These are phyloP conservation scores for Xerus rutilus DNA, from an alignment of 2,797 vertebrate species.

Conservation along the genomic window DNA sequence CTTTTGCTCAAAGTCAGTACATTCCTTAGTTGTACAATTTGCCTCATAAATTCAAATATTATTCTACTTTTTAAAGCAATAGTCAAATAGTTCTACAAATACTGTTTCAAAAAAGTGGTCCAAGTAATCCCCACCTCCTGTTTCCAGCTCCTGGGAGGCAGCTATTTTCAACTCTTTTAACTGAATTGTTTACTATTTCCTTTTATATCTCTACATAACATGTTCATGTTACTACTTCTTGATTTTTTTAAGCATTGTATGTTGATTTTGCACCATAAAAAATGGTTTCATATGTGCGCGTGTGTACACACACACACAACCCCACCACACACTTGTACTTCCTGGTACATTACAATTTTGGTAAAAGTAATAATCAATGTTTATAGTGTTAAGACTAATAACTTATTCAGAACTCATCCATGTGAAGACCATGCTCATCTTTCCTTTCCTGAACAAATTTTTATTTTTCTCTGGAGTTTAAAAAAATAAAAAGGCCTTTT, in stretches of 20 bases:
- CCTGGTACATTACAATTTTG: background rate
- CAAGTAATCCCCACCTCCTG: background rate
- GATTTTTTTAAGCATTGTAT: background rate
- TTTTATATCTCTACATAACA: background rate
- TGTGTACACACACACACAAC: background rate
- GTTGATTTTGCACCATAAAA: background rate
- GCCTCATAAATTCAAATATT: constrained; percentile 14
- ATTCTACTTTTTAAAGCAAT: constrained; percentile 44
- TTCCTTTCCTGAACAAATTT: constrained; percentile 20
- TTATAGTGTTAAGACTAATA: background rate
- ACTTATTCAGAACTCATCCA: constrained; percentile 24
- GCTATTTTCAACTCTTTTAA: constrained; percentile 10
- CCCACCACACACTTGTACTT: background rate
- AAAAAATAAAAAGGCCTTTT: background rate
- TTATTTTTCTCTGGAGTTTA: constrained; percentile 16
- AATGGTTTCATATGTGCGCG: background rate
- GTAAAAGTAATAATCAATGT: background rate
- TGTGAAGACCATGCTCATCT: background rate
- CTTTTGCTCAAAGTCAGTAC: constrained; percentile 34
- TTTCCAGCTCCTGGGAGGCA: background rate
- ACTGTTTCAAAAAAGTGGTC: background rate
- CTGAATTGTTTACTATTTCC: background rate
- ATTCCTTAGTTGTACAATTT: background rate
- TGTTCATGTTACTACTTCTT: background rate
- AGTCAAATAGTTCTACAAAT: background rate